Evolutionary conservation across 2,113 vertebrate species (phyloP).

Genomic region (Micronycteris hirsuta): DNA sequence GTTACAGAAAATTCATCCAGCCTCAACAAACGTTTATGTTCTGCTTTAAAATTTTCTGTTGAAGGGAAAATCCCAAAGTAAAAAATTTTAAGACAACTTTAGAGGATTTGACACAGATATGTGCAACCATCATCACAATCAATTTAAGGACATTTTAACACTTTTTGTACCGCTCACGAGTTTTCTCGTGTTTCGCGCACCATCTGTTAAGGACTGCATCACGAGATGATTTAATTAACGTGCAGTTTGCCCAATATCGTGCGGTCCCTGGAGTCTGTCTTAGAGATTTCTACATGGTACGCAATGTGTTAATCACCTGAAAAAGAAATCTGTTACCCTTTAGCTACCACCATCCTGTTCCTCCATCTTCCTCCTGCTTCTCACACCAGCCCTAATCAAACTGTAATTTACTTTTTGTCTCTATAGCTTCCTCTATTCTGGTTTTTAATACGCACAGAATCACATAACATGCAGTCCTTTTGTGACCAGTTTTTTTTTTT

Average conservation of each 20-base stretch:
- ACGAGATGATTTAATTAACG: too few species aligned
- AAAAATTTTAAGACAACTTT: neutral
- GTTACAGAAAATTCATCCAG: neutral
- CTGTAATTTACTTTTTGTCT: neutral
- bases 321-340: neutral
- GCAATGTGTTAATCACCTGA: too few species aligned
- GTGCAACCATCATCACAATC: neutral
- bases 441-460: neutral
- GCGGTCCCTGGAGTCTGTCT: too few species aligned
- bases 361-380: neutral
- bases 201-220: too few species aligned
- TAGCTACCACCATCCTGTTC: neutral
- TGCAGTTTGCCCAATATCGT: too few species aligned
- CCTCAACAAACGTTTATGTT: neutral
- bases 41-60: neutral
- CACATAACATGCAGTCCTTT: neutral
- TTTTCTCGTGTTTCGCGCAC: too few species aligned
- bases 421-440: neutral
- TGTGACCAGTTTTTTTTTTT: neutral
- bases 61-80: neutral
- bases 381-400: neutral
- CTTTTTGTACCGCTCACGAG: too few species aligned
- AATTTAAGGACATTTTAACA: neutral
- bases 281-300: too few species aligned
- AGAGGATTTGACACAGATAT: neutral